Base-by-base conservation (phyloP, 2,888 invertebrate species). In the Agrypnus murinus region DNA sequence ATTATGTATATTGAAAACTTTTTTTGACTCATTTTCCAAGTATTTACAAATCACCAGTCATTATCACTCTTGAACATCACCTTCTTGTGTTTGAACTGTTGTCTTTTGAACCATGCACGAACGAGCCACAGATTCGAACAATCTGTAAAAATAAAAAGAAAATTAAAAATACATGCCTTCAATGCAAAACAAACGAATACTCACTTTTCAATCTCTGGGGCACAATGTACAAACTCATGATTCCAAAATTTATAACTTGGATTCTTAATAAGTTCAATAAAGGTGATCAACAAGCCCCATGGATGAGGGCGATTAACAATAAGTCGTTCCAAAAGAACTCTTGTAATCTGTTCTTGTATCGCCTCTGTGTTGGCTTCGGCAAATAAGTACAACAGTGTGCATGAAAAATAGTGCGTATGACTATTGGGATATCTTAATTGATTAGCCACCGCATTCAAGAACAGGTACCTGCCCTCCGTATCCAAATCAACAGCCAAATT, bases 381-480 rank as follows among this genome's bases (percentile, higher is more conserved):
- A 87, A 99, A 99, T 78, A 99, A 88, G 86, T 99, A 98, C 74
- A 99, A 89, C 60, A 99, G 90, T 38, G 97, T 96, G 85, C 99
- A 98, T 82, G 98, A 98, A 89, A 99, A 99, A 88, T 99, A 99
- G 87, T 99, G 99, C 15, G 99, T 99, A 87, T 99, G 99, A 82
- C 97, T 98, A 87, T 99, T 99, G 9, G 99, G 99, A 87, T 99
- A 99, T 19, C 99, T 92, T 80, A 99, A 88, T 84, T 99, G 99
- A 87, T 99, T 99, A 57, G 98, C 98, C 77, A 99, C 97, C 1
- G 99, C 98, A 85, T 99, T 99, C 83, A 99, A 89, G 87, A 99
- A 98, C 81, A 99, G 87, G 85, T 99, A 99, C 53, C 97, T 92
- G 85, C 98, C 99, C 88, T 99, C 99, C 9, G 95, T 98, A 85